Base-by-base conservation (phyloP, 2,113 vertebrate genomes). In the Lampris incognitus region DNA sequence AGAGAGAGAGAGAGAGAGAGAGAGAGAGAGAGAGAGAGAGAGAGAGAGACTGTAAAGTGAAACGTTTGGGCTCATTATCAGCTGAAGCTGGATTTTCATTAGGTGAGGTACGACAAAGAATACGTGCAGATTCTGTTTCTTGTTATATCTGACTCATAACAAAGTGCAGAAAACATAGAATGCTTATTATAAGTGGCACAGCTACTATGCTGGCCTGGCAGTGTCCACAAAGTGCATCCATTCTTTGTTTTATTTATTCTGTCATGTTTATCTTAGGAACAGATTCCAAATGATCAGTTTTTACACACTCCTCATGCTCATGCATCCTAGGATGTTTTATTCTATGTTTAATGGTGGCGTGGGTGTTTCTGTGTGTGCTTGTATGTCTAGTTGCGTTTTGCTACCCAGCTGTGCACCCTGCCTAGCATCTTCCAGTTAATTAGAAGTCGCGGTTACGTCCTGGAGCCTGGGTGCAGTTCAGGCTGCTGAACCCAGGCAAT, bases 401-500 rank as follows among this genome's bases (percentile, higher is more conserved):
- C 9, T 61, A 5, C 52, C 44, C 7, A 7, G 24, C 24, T 46
- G 44, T 46, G 7, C 44, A 7, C 4, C 4, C 44, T 46, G 44
- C 44, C 44, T 46, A 5, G 44, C 4, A 46, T 4, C 61, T 65
- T 37, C n/a, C 6, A 10, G 3, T 2, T 6, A 8, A 42, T 86
- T 84, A 85, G 70, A 1, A 69, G 6, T 42, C 11, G 0, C 11
- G 2, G 41, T 0, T 3, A 39, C 55, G 59, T 3, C 56, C 54
- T 0, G 68, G 41, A 0, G 48, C 2, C 42, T 55, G 77, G n/a
- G 81, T 92, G 85, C 94, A 95, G 82, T 94, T 92, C 55, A 94
- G 64, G 9, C 62, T 76, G 7, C 60, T 82, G 78, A 95, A 90
- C 6, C 95, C 95, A 0, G 94, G 94, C 69, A 95, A 85, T 0